Base-by-base conservation (phyloP, 2,888 invertebrate genomes). In the Pollenia griseotomentosa region DNA sequence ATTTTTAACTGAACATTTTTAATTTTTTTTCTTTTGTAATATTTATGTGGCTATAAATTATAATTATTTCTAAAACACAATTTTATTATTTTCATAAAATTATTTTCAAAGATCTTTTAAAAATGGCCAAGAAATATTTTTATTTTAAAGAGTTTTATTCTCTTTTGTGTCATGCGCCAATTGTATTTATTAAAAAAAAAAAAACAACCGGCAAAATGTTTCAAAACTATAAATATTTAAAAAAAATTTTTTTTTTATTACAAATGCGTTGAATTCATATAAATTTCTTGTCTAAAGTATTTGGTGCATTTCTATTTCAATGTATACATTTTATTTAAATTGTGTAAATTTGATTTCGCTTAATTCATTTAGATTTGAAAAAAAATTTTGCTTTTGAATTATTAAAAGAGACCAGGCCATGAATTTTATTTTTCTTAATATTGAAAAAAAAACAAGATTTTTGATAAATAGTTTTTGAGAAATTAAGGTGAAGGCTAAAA, bases 401-500 rank as follows among this genome's bases (percentile, higher is more conserved):
- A 75, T 75, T 14, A 53, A 61, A 77, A 70, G 61, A 53, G 61
- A 55, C 11, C 71, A 66, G 83, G 65, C 83, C 86, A 80, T 87
- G 87, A 74, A 70, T 77, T 65, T 59, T 46, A 77, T 83, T 73
- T 70, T 11, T 75, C 61, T 66, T 8, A 78, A 63, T 78, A 57
- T 51, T 55, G 11, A 66, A 33, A 33, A 33, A 2, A 73, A 63
- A 3, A 73, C 57, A 77, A 80, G 70, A 86, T 77, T 77, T 87
- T 84, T 78, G 63, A 86, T 83, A 84, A 84, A 78, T 74, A 33
- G 71, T 66, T 73, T 65, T 40, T 66, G 55, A 23, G 42, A 84
- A 87, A 87, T 87, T 87, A 87, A 87, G 84, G 84, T 87, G 68
- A 84, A 87, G 87, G 87, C 74, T 55, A 51, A 40, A 5, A 23